Base-by-base conservation (phyloP, 1,140 invertebrate genomes). In the Drosophila athabasca region DNA sequence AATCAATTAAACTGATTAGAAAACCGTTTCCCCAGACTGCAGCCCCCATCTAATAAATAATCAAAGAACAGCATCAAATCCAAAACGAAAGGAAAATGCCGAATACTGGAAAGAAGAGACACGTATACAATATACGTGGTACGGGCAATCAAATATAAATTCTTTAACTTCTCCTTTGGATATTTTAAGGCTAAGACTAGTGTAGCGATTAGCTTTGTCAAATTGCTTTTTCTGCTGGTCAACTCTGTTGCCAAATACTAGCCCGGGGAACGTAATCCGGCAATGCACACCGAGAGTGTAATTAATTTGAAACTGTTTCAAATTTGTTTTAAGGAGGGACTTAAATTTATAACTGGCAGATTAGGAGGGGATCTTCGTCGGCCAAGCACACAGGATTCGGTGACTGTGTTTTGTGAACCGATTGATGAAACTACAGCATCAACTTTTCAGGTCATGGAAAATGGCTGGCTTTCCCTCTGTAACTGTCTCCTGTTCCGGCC, bases 1-100 rank as follows among this genome's bases (percentile, higher is more conserved):
- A 60, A 65, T 61, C 74, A 82, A 81, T 81, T 83, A 83, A 78
- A 61, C 51, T 83, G 74, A 83, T 81, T 72, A 68, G 48, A 73
- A 68, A 80, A 59, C 52, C 31, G 45, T 11, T 9, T 26, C 8
- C 24, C 53, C 61, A 58, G 9, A 48, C 29, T 60, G 45, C 52
- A 51, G 35, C 45, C 29, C 9, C 22, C 35, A 39, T 13, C 13
- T 13, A 59, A 75, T 61, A 65, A 76, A 72, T 61, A 53, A 43
- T 43, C n/a, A 50, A 45, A 29, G 17, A 22, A 44, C 43, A 39
- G 44, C 46, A 50, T 3, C 13, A 60, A 69, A 46, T 29, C 43
- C 62, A 15, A n/a, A 24, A 19, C 45, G 11, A 26, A 26, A 5
- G 0, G 45, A 64, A 57, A 64, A 8, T 19, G 26, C 39, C 62